Evolutionary conservation across 53 echinoderm and acorn worm species (phyloP), one percentile per base, ranked within the genome.

Genomic region (Stichopus horrens): DNA sequence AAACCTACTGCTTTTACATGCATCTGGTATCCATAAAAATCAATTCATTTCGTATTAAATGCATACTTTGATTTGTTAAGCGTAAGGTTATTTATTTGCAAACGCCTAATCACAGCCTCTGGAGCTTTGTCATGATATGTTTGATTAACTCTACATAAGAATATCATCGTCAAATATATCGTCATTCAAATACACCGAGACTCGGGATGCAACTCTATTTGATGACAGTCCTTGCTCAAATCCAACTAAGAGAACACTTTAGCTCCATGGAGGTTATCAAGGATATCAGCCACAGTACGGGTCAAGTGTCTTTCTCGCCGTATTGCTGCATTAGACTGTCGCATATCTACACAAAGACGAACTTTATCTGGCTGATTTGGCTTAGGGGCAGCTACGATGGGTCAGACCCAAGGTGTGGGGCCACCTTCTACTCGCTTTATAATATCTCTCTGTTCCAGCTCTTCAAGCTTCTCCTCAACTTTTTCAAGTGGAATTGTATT

Each of bases 401-500:
- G 92, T 2, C 88, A 93, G 0, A 94, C 90, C 92, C 94, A 92
- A 37, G 94, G 92, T 67, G 90, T 92, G 10, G 91, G 95, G 55
- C 88, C 86, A 5, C 86, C 65, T 60, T 58, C 58, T 58, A 58
- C 58, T 7, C 58, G n/a, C n/a, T n/a, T n/a, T n/a, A n/a, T n/a
- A n/a, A n/a, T n/a, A n/a, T n/a, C n/a, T 86, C 8, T 55, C 84
- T 74, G 4, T 84, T 21, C 37, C 84, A 86, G 54, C n/a, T 85
- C 76, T 16, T 53, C 21, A 8, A 90, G 58, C 58, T 89, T 73
- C 21, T 89, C 55, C 23, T 83, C 73, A 58, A 83, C 14, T 21
- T n/a, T 22, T 86, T 68, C 53, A 90, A 57, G 86, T 77, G 76
- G n/a, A n/a, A n/a, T n/a, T n/a, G n/a, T n/a, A n/a, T n/a, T n/a